A percentile compares a stretch with the other conserved stretches of the same genome.
phyloP scores from a whole-genome alignment of 37 sponge, comb jelly and placozoan species.

The Ianthella basta region DNA sequence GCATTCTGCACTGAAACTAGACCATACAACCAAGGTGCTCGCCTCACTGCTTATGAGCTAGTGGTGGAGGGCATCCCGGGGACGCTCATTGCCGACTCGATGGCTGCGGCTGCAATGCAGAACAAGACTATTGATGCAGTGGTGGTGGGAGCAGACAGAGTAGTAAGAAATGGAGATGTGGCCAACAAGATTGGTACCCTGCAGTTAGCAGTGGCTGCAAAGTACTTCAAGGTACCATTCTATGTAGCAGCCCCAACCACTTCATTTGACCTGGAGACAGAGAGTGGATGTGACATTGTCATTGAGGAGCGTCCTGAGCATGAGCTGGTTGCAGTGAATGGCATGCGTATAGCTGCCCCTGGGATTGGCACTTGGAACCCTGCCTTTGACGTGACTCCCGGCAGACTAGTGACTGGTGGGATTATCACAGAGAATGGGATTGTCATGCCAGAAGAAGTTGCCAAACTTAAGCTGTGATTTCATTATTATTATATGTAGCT shows the following conservation, averaged over 20 bases:
- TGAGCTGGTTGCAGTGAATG: constrained; percentile 64
- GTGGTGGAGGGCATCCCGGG: constrained; percentile 66
- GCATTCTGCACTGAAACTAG: constrained; percentile 86
- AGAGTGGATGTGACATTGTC: constrained; percentile 57
- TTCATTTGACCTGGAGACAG: constrained; percentile 56
- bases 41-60: constrained; percentile 84
- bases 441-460: constrained; percentile 41
- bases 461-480: background rate
- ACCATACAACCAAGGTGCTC: constrained; percentile 84
- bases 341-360: constrained; percentile 67
- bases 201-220: constrained; percentile 73
- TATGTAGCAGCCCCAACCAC: constrained; percentile 74
- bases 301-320: constrained; percentile 73
- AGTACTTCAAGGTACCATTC: constrained; percentile 68
- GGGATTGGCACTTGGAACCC: constrained; percentile 83
- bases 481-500: too few species aligned
- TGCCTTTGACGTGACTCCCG: constrained; percentile 89
- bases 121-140: constrained; percentile 47
- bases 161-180: constrained; percentile 80
- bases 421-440: constrained; percentile 80
- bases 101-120: constrained; percentile 62
- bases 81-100: constrained; percentile 77
- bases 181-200: constrained; percentile 91
- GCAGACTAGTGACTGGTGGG: constrained; percentile 77
- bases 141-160: constrained; percentile 81